Percentiles rank a stretch among this genome's conserved stretches.
These are phyloP conservation scores for Gallinago media DNA, from an alignment of 2,113 vertebrate species.

Conservation along the genomic window DNA sequence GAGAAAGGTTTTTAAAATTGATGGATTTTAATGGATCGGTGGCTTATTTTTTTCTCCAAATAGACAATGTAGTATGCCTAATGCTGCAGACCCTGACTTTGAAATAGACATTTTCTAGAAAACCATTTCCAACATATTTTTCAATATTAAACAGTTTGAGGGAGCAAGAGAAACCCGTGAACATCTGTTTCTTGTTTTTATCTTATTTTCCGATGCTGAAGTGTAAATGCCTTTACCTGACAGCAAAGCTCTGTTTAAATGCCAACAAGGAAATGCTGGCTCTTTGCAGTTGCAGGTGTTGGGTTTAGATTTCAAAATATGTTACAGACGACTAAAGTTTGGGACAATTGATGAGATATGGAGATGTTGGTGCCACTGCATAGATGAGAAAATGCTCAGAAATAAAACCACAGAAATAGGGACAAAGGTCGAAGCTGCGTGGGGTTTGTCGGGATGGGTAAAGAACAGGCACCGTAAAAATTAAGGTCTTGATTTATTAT, in stretches of 20 bases:
- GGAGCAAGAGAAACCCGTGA: neutral
- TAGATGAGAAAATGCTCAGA: neutral
- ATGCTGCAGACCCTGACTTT: neutral
- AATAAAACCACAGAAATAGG: neutral
- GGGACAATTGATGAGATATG: neutral
- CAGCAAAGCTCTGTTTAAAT: neutral
- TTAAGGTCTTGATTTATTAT: neutral
- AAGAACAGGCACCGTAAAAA: neutral
- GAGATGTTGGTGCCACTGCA: neutral
- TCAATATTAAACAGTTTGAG: neutral
- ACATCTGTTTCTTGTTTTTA: neutral
- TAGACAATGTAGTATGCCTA: too few relatives aligned
- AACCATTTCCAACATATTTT: neutral
- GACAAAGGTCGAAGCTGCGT: neutral
- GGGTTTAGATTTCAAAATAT: neutral
- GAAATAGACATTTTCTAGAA: neutral
- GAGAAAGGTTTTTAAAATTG: neutral
- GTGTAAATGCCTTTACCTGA: neutral
- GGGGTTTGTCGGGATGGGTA: neutral
- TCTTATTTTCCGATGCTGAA: neutral
- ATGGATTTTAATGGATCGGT: neutral
- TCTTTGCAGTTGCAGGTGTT: neutral
- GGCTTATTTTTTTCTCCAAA: neutral
- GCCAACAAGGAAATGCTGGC: neutral
- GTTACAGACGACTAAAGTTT: neutral